Evolutionary conservation across 1,140 invertebrate genomes (phyloP).

Genomic region (Drosophila nasuta): DNA sequence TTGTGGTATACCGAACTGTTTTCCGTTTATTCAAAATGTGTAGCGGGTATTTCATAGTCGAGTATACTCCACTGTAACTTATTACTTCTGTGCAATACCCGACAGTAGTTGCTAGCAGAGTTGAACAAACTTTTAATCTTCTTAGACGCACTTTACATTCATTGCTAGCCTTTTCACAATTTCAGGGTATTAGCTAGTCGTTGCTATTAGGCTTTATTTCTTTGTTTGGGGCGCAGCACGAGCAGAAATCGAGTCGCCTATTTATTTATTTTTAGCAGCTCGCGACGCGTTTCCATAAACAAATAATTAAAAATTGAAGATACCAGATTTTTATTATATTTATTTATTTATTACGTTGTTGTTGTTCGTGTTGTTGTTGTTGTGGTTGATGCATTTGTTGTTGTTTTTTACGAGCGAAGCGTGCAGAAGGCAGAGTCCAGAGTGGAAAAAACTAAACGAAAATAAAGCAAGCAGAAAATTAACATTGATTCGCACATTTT

Average conservation of each 20-base stretch:
- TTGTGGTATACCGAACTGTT: too few species aligned
- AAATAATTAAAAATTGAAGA: conserved; percentile 43
- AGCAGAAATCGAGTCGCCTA: conserved; percentile 51
- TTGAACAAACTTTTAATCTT: too few species aligned
- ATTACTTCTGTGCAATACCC: too few species aligned
- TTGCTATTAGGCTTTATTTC: background rate
- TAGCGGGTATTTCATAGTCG: too few species aligned
- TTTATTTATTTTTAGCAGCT: conserved; percentile 74
- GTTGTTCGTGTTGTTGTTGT: background rate
- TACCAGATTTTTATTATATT: conserved; percentile 12
- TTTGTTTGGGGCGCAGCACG: conserved; percentile 54
- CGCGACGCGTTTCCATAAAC: conserved; percentile 58
- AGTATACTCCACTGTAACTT: too few species aligned
- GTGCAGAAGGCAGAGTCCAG: conserved; percentile 1
- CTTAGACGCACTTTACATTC: too few species aligned
- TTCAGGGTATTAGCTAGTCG: conserved; percentile 15
- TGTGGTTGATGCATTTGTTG: conserved; percentile 7
- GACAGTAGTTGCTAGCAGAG: too few species aligned
- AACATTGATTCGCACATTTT: conserved; percentile 74
- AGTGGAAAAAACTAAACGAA: conserved; percentile 16
- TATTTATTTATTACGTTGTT: conserved; percentile 12
- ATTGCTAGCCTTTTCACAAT: too few species aligned
- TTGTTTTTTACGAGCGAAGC: conserved; percentile 13
- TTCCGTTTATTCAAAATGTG: too few species aligned
- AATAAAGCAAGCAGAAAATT: conserved; percentile 45